Percentiles rank a stretch among this genome's conserved stretches.
These are phyloP conservation scores for Chaunax sp. DNA, from an alignment of 2,797 vertebrate species.

Conservation along the genomic window DNA sequence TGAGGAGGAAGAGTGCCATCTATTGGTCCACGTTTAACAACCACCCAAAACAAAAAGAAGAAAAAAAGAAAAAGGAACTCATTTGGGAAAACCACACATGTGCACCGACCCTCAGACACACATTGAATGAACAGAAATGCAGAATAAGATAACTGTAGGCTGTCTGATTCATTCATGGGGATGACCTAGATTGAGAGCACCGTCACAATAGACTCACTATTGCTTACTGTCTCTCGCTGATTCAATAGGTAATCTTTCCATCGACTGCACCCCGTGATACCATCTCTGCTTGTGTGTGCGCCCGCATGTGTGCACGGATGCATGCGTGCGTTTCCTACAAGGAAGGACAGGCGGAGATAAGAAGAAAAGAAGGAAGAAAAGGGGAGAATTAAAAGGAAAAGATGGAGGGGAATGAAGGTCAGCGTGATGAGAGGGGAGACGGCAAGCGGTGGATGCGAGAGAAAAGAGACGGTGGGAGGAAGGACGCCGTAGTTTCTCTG, in stretches of 20 bases:
- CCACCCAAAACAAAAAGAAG: not conserved
- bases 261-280: conserved; percentile 69
- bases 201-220: conserved; percentile 70
- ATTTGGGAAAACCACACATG: conserved; percentile 21
- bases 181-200: conserved; percentile 73
- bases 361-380: conserved; percentile 40
- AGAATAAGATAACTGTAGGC: conserved; percentile 45
- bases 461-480: conserved; percentile 37
- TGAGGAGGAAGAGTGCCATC: conserved; percentile 80
- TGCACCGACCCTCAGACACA: conserved; percentile 26
- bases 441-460: conserved; percentile 60
- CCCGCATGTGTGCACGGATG: conserved; percentile 32
- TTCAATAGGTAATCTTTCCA: conserved; percentile 81
- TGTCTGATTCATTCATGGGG: conserved; percentile 63
- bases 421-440: conserved; percentile 63
- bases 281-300: conserved; percentile 58
- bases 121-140: conserved; percentile 32
- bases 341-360: conserved; percentile 69
- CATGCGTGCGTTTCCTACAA: conserved; percentile 66
- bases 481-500: conserved; percentile 34
- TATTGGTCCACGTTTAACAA: conserved; percentile 63
- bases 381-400: conserved; percentile 59
- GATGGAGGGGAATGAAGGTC: conserved; percentile 70
- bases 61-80: conserved; percentile 5
- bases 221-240: conserved; percentile 73